These are phyloP conservation scores for Pogonomyrmex barbatus DNA, from an alignment of 1,140 invertebrate species.

Conservation along the genomic window DNA sequence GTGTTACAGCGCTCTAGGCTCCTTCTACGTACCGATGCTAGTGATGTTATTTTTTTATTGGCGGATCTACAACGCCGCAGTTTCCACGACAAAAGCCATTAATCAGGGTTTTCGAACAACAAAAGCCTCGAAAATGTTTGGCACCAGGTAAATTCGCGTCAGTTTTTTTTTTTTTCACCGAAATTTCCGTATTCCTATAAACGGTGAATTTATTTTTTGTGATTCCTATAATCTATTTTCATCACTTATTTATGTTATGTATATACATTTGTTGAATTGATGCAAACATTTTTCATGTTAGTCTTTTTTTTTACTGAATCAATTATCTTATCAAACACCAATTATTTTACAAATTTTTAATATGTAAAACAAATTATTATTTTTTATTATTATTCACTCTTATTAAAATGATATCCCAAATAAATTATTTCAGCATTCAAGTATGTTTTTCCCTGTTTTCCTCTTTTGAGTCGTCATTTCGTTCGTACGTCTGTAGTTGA, in stretches of 20 bases:
- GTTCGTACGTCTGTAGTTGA: not conserved
- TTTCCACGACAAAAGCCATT: slow-evolving; percentile 95
- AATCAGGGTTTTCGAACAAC: slow-evolving; percentile 97
- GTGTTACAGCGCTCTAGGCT: slow-evolving; percentile 94
- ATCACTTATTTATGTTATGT: not conserved
- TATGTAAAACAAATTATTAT: not conserved
- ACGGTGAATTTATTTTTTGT: not conserved
- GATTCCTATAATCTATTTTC: not conserved
- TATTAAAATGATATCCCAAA: not conserved
- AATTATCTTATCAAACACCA: not conserved
- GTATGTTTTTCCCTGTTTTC: not conserved
- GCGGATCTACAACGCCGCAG: slow-evolving; percentile 96
- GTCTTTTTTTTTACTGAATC: not conserved
- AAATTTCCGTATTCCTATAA: not conserved
- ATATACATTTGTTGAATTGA: not conserved
- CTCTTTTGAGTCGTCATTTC: not conserved
- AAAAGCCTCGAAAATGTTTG: slow-evolving; percentile 88
- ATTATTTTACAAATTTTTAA: not conserved
- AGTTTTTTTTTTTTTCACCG: not conserved
- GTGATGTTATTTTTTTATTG: slow-evolving; percentile 99
- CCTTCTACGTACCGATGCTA: slow-evolving; percentile 98
- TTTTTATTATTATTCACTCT: not conserved
- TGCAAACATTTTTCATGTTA: not conserved
- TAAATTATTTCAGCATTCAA: slow-evolving; percentile 22
- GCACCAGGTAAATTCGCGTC: slow-evolving; percentile 78